phyloP scores from a whole-genome alignment of 2,888 invertebrate species.

The Synergus gifuensis region DNA sequence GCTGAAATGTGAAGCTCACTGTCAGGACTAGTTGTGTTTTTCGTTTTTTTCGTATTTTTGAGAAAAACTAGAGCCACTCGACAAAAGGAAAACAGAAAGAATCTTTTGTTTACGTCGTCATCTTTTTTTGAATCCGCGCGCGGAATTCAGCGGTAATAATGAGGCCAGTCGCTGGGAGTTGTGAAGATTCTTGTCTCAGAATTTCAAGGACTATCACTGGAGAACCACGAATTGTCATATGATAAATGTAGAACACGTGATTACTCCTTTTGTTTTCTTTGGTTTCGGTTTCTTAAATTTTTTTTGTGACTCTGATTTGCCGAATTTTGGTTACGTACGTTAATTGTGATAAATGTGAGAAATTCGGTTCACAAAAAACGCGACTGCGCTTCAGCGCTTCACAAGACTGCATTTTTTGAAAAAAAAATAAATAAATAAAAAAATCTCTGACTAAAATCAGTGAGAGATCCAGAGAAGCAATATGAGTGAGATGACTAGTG shows the following conservation, averaged over 20 bases:
- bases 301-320: conserved; percentile 1
- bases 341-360: conserved; percentile 41
- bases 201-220: conserved; percentile 52
- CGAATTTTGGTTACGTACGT: conserved; percentile 18
- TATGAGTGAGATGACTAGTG: conserved; percentile 70
- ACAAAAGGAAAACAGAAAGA: not conserved
- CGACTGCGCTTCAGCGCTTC: conserved; percentile 23
- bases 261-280: conserved; percentile 61
- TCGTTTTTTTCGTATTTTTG: conserved; percentile 32
- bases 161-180: conserved; percentile 60
- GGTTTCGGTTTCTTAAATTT: conserved; percentile 2
- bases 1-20: conserved; percentile 14
- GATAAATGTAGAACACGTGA: conserved; percentile 73
- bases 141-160: conserved; percentile 53
- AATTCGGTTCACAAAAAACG: conserved; percentile 16
- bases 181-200: conserved; percentile 51
- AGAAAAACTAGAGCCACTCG: not conserved
- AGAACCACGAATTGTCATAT: conserved; percentile 63
- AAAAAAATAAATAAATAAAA: conserved; percentile 21
- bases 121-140: conserved; percentile 42
- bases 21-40: conserved; percentile 41
- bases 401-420: conserved; percentile 20
- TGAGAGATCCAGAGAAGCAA: conserved; percentile 55
- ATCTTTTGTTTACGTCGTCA: conserved; percentile 31
- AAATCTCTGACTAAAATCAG: conserved; percentile 26